Percentiles rank a stretch among this genome's conserved stretches.
Conservation (phyloP, 2,113 vertebrate genomes). For the Himantopus leucocephalus region DNA sequence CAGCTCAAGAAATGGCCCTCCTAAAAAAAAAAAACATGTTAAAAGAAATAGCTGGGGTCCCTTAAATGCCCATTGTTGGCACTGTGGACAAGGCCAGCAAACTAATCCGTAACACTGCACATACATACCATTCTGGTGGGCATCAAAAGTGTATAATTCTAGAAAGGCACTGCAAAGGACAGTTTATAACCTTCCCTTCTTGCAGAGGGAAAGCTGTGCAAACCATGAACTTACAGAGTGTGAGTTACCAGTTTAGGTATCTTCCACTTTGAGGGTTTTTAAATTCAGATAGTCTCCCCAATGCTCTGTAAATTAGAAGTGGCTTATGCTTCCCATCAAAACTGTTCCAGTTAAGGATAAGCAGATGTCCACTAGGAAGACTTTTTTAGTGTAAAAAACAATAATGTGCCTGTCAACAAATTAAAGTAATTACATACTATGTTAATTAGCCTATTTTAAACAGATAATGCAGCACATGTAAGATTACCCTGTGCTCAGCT, state of each 20-base stretch:
- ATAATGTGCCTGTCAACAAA: not conserved
- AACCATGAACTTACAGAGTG: not conserved
- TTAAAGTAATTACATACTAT: not conserved
- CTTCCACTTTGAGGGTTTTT: not conserved
- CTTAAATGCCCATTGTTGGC: not conserved
- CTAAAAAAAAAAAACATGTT: too few relatives aligned
- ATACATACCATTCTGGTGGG: accelerated
- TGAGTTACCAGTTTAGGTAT: not conserved
- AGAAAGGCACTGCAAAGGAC: not conserved
- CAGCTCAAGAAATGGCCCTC: not conserved
- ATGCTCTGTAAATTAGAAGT: not conserved
- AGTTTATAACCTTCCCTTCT: not conserved
- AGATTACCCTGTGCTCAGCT: not conserved
- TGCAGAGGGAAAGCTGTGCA: not conserved
- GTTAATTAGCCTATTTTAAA: not conserved
- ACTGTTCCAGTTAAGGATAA: not conserved
- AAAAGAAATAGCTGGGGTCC: not conserved
- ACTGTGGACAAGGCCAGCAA: not conserved
- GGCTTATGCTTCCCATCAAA: not conserved
- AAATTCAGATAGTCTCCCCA: not conserved
- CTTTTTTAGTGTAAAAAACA: not conserved
- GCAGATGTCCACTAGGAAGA: not conserved
- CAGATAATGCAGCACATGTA: not conserved
- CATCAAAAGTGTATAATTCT: not conserved
- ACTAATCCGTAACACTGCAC: not conserved